These are phyloP conservation scores for Hepsetus odoe DNA, from an alignment of 2,113 vertebrate genomes.

Conservation along the genomic window DNA sequence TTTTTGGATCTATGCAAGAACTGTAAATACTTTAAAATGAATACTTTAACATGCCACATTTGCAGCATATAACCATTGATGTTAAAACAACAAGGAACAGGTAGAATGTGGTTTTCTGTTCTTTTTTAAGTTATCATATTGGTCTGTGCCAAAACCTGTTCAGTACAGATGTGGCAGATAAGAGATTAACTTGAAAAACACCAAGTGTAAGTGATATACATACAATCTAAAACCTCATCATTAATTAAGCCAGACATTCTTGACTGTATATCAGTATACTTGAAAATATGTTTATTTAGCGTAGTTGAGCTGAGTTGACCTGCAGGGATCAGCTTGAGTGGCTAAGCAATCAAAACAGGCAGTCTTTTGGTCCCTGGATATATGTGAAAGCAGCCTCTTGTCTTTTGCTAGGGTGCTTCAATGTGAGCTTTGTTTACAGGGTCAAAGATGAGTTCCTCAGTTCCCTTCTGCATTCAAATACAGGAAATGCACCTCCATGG, in stretches of 20 bases:
- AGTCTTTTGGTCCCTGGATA: conserved; percentile 38
- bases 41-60: background rate
- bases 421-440: conserved; percentile 72
- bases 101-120: background rate
- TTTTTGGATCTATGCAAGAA: background rate
- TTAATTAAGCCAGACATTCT: background rate
- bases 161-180: background rate
- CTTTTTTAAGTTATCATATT: background rate
- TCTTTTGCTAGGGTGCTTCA: conserved; percentile 68
- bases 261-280: background rate
- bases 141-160: background rate
- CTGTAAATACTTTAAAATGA: background rate
- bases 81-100: no score
- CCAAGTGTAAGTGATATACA: no score
- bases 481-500: conserved; percentile 69
- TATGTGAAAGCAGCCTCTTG: conserved; percentile 68
- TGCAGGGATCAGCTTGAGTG: conserved; percentile 3
- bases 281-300: background rate
- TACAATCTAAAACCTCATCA: no score
- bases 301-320: background rate
- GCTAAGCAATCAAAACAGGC: conserved; percentile 19
- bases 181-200: background rate
- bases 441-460: conserved; percentile 70
- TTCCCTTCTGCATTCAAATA: conserved; percentile 67
- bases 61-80: background rate